Percentiles rank a stretch among this genome's conserved stretches.
Conservation (phyloP, 2,113 vertebrate species). For the Brachypteracias leptosomus region DNA sequence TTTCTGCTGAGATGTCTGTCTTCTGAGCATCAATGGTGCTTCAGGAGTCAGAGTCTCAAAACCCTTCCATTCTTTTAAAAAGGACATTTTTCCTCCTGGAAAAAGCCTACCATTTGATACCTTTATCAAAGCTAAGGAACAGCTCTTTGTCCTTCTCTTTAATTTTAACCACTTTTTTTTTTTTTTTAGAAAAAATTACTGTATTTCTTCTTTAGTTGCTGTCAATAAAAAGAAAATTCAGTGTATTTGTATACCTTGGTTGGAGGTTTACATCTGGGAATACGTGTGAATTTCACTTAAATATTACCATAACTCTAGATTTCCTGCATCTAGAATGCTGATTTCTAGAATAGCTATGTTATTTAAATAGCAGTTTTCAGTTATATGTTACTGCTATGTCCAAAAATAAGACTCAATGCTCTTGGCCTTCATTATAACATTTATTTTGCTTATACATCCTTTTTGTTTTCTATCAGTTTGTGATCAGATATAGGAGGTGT, state of each 20-base stretch:
- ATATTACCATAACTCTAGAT: not conserved
- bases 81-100: not conserved
- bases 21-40: not conserved
- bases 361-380: too few species aligned
- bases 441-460: not conserved
- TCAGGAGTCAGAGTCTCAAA: not conserved
- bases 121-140: not conserved
- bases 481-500: not conserved
- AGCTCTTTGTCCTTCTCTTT: not conserved
- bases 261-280: not conserved
- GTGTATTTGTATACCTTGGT: not conserved
- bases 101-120: not conserved
- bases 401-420: not conserved
- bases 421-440: not conserved
- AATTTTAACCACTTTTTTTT: not conserved
- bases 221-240: not conserved
- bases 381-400: not conserved
- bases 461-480: not conserved
- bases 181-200: not conserved
- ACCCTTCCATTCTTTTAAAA: not conserved
- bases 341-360: not conserved
- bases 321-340: not conserved
- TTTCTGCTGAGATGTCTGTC: not conserved
- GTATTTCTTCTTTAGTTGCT: not conserved
- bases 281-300: not conserved